Evolutionary conservation across 2,113 vertebrate species (phyloP).

Genomic region (Planiliza haematocheilus): DNA sequence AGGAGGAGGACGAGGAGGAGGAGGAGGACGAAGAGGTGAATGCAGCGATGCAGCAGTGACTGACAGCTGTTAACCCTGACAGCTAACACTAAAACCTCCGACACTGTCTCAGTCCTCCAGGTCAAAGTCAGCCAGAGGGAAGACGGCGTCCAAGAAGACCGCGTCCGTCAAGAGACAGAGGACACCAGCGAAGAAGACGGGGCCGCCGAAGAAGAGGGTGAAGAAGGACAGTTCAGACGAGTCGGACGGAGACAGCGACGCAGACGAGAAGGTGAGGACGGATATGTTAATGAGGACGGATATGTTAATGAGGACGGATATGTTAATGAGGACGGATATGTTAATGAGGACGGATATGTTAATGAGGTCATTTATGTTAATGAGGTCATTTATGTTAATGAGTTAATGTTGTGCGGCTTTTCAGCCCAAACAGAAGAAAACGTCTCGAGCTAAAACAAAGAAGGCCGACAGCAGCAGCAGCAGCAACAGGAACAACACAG

Average conservation of each 20-base stretch:
- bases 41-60: too few relatives aligned
- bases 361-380: too few relatives aligned
- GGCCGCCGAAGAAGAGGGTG: constrained; percentile 56
- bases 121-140: constrained; percentile 28
- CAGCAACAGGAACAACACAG: constrained; percentile 85
- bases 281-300: too few relatives aligned
- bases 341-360: too few relatives aligned
- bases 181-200: constrained; percentile 60
- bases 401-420: background rate
- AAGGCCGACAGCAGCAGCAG: constrained; percentile 96
- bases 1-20: background rate
- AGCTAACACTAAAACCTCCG: too few relatives aligned
- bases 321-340: too few relatives aligned
- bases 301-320: too few relatives aligned
- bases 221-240: constrained; percentile 62
- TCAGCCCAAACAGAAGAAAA: constrained; percentile 90
- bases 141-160: constrained; percentile 31
- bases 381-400: too few relatives aligned
- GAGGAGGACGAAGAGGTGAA: constrained; percentile 30
- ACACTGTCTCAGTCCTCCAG: constrained; percentile 44
- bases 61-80: too few relatives aligned
- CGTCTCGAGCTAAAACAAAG: constrained; percentile 86
- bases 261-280: constrained; percentile 55
- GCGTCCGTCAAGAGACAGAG: constrained; percentile 32
- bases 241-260: constrained; percentile 60